Conservation (phyloP, 2,113 vertebrate species). For the Poeciliopsis prolifica region DNA sequence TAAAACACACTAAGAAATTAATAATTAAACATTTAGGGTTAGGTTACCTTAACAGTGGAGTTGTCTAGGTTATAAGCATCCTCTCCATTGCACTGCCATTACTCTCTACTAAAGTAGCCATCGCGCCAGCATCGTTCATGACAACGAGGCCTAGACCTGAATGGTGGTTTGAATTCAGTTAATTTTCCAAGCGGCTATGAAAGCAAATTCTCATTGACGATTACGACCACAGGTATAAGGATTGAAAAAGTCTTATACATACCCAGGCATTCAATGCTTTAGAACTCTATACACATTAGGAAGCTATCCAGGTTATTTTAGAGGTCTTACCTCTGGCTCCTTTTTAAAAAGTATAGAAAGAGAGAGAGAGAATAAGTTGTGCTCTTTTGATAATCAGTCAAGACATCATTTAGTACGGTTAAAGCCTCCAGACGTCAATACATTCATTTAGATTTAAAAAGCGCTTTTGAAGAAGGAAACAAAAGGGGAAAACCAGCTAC, state of each 20-base stretch:
- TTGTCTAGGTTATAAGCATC: conserved; percentile 97
- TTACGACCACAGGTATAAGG: conserved; percentile 82
- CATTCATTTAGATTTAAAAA: conserved; percentile 86
- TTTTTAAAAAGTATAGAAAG: conserved; percentile 87
- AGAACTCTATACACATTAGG: conserved; percentile 85
- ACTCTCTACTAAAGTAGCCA: conserved; percentile 95
- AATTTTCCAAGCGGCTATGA: conserved; percentile 84
- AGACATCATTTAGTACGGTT: conserved; percentile 83
- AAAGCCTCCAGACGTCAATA: conserved; percentile 81
- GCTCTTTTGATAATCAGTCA: conserved; percentile 82
- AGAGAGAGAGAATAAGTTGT: conserved; percentile 86
- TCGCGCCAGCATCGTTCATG: conserved; percentile 86
- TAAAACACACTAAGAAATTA: conserved; percentile 90
- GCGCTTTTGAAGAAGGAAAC: conserved; percentile 78
- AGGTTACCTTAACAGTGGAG: conserved; percentile 96
- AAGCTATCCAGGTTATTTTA: conserved; percentile 87
- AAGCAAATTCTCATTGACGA: conserved; percentile 81
- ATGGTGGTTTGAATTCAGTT: conserved; percentile 92
- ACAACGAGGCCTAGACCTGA: conserved; percentile 94
- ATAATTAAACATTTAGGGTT: conserved; percentile 97
- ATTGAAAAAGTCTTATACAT: conserved; percentile 86
- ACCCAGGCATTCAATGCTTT: conserved; percentile 85
- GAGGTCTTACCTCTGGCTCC: conserved; percentile 87
- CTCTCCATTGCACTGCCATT: conserved; percentile 92
- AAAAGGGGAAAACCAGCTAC: conserved; percentile 69